Evolutionary conservation across 2,797 vertebrate species (phyloP), one percentile per base, ranked within the genome.

Genomic region (Epinephelus malabaricus): DNA sequence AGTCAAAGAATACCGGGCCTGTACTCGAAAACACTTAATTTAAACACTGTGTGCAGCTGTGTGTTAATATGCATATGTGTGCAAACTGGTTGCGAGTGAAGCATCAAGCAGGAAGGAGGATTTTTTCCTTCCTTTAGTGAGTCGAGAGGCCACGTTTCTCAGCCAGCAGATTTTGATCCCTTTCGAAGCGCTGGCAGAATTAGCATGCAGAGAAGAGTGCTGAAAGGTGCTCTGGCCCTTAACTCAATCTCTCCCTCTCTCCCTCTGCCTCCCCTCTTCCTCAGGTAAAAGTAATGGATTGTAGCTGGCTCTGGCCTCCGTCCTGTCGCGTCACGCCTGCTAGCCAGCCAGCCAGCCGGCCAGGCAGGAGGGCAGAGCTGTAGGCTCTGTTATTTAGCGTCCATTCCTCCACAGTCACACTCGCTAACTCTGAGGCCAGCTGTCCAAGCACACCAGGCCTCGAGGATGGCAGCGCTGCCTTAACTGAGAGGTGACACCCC

Each of bases 271-370:
- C 74, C 53, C 60, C 81, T 69, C 80, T 75, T 85, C 83, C 84
- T 81, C 90, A 89, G 88, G 92, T 93, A 89, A 86, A 83, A 87
- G 92, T 92, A 92, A 92, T 93, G 89, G 86, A 92, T 92, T 88
- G 93, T 83, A 82, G 87, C 89, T 74, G 81, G 81, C 82, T 85
- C 87, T 68, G 83, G 82, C 85, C 83, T 83, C 82, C 82, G 84
- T 91, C 82, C 85, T 86, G 88, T 87, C 86, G 68, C 87, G 83
- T 91, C 91, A 91, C 84, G 88, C 86, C 89, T 78, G 84, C 86
- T 65, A 69, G 87, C 75, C 82, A 74, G 83, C 76, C 73, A 76
- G 80, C 70, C 69, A 65, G 83, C 73, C 70, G 40, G 75, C 74
- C 71, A 40, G 86, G 50, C 58, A 27, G 69, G 67, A 27, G 70